Evolutionary conservation across 2,113 vertebrate species (phyloP).

Genomic region (Ia io): DNA sequence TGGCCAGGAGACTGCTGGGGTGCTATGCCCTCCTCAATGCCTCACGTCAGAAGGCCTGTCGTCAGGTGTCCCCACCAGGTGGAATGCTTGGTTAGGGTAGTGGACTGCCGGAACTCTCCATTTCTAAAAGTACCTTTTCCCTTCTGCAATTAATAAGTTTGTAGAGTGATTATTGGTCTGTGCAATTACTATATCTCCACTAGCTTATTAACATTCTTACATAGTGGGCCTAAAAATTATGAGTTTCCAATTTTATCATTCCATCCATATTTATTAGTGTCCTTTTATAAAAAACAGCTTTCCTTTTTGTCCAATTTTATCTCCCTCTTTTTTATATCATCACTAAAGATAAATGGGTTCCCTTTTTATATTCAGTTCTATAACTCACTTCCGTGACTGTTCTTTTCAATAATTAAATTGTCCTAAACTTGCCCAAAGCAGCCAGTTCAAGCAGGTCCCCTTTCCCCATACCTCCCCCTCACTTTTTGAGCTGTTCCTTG

Average conservation of each 20-base stretch:
- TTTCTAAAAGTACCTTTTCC: not conserved
- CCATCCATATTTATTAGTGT: not conserved
- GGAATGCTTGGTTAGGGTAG: not conserved
- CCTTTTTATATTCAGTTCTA: not conserved
- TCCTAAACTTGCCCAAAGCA: not conserved
- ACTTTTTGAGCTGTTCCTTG: not conserved
- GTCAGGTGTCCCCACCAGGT: not conserved
- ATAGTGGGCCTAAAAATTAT: not conserved
- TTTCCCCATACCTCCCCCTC: not conserved
- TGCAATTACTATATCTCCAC: not conserved
- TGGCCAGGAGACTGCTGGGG: not conserved
- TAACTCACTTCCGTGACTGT: not conserved
- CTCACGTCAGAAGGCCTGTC: not conserved
- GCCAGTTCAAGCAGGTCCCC: not conserved
- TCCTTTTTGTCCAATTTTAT: not conserved
- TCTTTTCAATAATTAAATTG: conserved; percentile 15
- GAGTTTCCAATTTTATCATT: not conserved
- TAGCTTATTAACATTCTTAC: conserved; percentile 4
- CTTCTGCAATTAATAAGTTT: not conserved
- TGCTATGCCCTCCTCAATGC: fast-evolving
- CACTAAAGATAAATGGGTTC: not conserved
- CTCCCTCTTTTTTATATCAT: not conserved
- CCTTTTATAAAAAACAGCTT: not conserved
- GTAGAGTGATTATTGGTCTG: not conserved
- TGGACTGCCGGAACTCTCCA: not conserved